Base-by-base conservation (phyloP, 1,140 invertebrate genomes). In the Fopius arisanus region DNA sequence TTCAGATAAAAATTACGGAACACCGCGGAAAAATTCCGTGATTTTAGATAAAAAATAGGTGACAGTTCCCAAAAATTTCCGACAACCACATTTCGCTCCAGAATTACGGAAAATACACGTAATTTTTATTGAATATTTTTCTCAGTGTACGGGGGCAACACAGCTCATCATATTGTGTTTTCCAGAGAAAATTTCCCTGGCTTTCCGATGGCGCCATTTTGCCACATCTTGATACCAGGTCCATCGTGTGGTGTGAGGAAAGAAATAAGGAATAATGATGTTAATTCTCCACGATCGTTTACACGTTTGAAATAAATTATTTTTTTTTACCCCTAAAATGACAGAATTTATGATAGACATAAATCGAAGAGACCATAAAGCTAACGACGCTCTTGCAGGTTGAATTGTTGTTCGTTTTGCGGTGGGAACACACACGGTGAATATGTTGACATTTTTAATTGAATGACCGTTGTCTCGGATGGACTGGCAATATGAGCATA, bases 381-480 rank as follows among this genome's bases (percentile, higher is more conserved):
- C 33, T 66, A 31, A 59, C 23, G 54, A 59, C 10, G 4, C 23
- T 21, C 3, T 16, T 48, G 3, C 21, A 59, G 54, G 9, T 26
- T 59, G 23, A 59, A 59, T 59, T 59, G 23, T 26, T 59, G 54
- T 59, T 48, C 7, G 43, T 48, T 48, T 48, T 59, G 23, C 19
- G 3, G 0, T 59, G 54, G n/a, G 54, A 59, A 59, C 54, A 59
- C 54, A 59, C 54, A 59, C 54, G 23, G 23, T 59, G 54, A 59
- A 59, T 59, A 59, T 59, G 54, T 59, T 59, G 54, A 59, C 23
- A 26, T 59, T 51, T 51, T 51, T 26, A 59, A 26, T 59, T 26
- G 23, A 59, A 26, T 23, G 54, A 19, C 19, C 19, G 10, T 26
- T 67, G 37, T 21, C 10, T 26, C 9, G 9, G 21, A 14, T 41